A percentile compares a stretch with the other conserved stretches of the same genome.
Conservation (phyloP, 2,797 vertebrate species). For the Coregonus suidteri region DNA sequence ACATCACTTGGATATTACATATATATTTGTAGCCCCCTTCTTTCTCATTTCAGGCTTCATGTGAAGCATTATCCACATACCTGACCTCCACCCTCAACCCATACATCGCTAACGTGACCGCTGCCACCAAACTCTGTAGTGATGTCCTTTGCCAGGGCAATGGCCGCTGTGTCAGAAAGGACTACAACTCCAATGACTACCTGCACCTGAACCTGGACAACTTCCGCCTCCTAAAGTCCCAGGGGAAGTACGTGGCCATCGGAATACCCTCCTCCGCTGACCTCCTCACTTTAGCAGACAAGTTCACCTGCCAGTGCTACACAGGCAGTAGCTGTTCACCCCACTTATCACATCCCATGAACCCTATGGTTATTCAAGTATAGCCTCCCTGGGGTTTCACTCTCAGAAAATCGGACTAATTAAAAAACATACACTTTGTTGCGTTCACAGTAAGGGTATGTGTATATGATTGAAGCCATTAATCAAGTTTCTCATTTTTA, state of each 20-base stretch:
- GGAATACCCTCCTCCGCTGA: conserved; percentile 74
- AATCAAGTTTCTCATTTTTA: background rate
- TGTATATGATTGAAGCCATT: background rate
- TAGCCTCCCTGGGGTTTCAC: background rate
- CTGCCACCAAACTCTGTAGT: conserved; percentile 85
- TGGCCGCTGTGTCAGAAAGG: conserved; percentile 80
- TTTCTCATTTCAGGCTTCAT: conserved; percentile 61
- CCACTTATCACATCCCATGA: background rate
- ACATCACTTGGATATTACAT: background rate
- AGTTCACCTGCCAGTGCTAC: conserved; percentile 83
- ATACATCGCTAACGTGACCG: conserved; percentile 86
- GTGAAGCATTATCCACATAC: conserved; percentile 75
- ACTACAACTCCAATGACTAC: conserved; percentile 74
- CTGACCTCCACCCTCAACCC: conserved; percentile 75
- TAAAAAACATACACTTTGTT: too few relatives aligned
- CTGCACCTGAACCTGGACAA: conserved; percentile 81
- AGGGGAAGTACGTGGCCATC: conserved; percentile 61
- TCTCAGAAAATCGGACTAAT: background rate
- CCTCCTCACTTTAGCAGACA: conserved; percentile 62
- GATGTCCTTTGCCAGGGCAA: conserved; percentile 75
- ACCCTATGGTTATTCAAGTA: background rate
- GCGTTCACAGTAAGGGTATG: background rate
- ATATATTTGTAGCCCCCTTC: background rate
- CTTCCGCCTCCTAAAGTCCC: conserved; percentile 68
- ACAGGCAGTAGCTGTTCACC: conserved; percentile 42